Percentiles rank a stretch among this genome's conserved stretches.
These are phyloP conservation scores for Platalea minor DNA, from an alignment of 2,797 vertebrate species.

Conservation along the genomic window DNA sequence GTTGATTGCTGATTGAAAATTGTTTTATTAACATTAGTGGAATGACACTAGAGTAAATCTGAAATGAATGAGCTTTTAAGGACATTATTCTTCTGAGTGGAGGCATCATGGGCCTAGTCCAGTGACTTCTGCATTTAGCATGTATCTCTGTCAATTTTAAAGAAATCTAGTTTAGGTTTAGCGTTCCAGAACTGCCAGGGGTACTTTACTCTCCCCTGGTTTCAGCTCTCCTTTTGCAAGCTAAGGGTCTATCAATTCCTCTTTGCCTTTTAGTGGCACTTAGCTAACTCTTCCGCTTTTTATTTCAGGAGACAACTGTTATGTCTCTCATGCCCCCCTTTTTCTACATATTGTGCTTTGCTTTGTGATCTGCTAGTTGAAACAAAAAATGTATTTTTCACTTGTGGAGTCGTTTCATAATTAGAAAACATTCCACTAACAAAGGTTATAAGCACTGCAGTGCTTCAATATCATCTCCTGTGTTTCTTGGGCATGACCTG, in stretches of 20 bases:
- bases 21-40: background rate
- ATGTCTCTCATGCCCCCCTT: background rate
- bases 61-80: background rate
- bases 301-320: background rate
- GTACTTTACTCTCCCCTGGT: background rate
- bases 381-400: background rate
- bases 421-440: background rate
- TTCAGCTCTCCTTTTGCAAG: background rate
- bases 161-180: background rate
- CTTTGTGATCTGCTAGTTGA: background rate
- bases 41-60: background rate
- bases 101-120: background rate
- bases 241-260: background rate
- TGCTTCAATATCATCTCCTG: background rate
- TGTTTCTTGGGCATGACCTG: background rate
- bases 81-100: background rate
- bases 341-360: background rate
- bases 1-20: background rate
- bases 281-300: background rate
- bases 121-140: background rate
- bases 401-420: background rate
- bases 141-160: background rate
- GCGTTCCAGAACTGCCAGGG: background rate
- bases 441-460: background rate
- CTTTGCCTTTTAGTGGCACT: background rate